Evolutionary conservation across 2,797 vertebrate species (phyloP).

Genomic region (Ispidina lecontei): DNA sequence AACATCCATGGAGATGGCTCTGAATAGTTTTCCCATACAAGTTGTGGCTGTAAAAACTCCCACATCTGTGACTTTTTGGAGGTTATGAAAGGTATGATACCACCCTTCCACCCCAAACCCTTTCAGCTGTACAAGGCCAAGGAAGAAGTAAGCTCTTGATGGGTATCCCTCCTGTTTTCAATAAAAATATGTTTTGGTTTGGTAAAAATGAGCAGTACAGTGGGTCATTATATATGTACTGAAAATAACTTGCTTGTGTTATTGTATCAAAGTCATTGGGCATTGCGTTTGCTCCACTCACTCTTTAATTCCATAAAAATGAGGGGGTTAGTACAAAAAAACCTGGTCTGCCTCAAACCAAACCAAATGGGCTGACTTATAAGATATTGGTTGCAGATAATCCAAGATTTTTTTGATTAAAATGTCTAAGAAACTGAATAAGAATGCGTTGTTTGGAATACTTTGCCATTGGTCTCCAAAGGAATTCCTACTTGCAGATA

Average conservation of each 20-base stretch:
- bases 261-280: slow-evolving; percentile 65
- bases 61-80: accelerated
- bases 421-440: slow-evolving; percentile 78
- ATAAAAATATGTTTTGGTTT: slow-evolving; percentile 42
- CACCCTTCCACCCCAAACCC: neutral
- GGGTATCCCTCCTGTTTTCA: slow-evolving; percentile 47
- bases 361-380: slow-evolving; percentile 66
- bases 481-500: slow-evolving; percentile 75
- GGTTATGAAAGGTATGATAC: neutral
- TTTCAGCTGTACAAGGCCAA: neutral
- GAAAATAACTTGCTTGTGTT: slow-evolving; percentile 53
- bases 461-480: slow-evolving; percentile 70
- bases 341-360: slow-evolving; percentile 45
- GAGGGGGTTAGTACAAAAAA: neutral
- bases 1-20: neutral
- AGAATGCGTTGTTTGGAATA: slow-evolving; percentile 83
- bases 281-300: neutral
- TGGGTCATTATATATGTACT: neutral
- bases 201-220: slow-evolving; percentile 34
- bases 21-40: neutral
- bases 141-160: neutral
- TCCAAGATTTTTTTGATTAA: slow-evolving; percentile 81
- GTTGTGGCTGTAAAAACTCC: neutral
- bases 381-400: slow-evolving; percentile 81
- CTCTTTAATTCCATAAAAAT: slow-evolving; percentile 63